Conservation (phyloP, 1,140 invertebrate genomes). For the Bombus impatiens region DNA sequence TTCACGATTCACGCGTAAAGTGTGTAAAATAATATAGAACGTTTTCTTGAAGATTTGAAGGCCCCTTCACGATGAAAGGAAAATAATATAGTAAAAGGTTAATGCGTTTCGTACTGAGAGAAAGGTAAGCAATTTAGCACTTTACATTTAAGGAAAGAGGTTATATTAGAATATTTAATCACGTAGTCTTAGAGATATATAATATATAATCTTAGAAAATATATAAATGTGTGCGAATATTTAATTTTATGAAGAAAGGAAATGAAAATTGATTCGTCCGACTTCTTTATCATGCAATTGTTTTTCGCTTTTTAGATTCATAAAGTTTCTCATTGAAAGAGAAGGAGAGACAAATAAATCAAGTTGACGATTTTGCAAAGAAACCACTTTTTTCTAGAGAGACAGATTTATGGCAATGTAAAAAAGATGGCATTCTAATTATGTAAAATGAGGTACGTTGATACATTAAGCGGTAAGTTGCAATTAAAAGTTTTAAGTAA, state of each 20-base stretch:
- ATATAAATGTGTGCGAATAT: neutral
- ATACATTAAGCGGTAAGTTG: neutral
- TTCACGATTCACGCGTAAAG: slow-evolving; percentile 10
- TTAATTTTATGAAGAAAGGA: neutral
- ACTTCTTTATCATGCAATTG: neutral
- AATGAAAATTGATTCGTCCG: neutral
- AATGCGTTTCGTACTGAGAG: no score
- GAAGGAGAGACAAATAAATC: neutral
- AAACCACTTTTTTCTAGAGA: neutral
- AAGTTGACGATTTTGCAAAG: neutral
- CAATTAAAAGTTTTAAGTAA: neutral
- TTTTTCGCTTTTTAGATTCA: neutral
- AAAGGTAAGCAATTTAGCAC: neutral
- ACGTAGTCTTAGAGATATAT: no score
- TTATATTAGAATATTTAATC: no score
- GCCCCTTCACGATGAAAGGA: no score
- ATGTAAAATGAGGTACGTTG: neutral
- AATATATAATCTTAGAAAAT: no score
- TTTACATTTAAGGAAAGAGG: neutral
- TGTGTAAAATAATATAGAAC: neutral
- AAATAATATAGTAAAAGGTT: no score
- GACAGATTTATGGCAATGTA: no score
- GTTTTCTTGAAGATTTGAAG: neutral
- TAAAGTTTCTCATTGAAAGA: neutral
- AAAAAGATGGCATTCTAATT: neutral